Evolutionary conservation across 2,797 vertebrate species (phyloP).

Genomic region (Sardinella longiceps): DNA sequence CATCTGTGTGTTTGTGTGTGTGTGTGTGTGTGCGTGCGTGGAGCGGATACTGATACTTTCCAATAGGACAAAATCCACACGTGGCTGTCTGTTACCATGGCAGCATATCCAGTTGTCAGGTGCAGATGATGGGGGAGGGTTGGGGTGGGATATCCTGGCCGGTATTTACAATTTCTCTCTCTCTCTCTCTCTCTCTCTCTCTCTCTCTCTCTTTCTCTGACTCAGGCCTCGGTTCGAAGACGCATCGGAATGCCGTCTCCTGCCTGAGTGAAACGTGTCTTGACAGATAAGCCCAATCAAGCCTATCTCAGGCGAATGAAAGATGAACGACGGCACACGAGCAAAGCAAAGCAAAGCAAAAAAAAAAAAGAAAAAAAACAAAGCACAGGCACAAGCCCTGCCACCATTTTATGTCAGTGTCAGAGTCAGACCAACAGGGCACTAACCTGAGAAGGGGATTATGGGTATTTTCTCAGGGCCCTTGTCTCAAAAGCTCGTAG

Average conservation of each 20-base stretch:
- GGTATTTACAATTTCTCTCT: not conserved
- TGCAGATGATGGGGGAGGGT: not conserved
- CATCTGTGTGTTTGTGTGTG: not conserved
- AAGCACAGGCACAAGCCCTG: not conserved
- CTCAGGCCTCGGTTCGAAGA: not conserved
- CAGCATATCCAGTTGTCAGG: constrained; percentile 19
- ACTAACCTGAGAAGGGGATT: constrained; percentile 16
- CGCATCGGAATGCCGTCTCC: not conserved
- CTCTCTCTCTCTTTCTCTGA: too few relatives aligned
- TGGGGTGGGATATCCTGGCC: not conserved
- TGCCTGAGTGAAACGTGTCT: not conserved
- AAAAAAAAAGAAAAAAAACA: not conserved
- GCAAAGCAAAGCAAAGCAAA: not conserved
- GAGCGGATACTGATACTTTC: not conserved
- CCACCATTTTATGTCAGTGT: constrained; percentile 24
- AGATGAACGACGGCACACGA: not conserved
- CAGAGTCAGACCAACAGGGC: not conserved
- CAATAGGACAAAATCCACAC: constrained; percentile 25
- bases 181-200: too few relatives aligned
- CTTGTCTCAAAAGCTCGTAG: not conserved
- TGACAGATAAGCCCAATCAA: constrained; percentile 20
- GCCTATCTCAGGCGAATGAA: not conserved
- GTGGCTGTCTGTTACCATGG: constrained; percentile 26
- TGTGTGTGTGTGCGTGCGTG: not conserved
- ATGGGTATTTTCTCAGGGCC: constrained; percentile 13